phyloP scores from a whole-genome alignment of 2,113 vertebrate genomes.

The Thermophis baileyi region DNA sequence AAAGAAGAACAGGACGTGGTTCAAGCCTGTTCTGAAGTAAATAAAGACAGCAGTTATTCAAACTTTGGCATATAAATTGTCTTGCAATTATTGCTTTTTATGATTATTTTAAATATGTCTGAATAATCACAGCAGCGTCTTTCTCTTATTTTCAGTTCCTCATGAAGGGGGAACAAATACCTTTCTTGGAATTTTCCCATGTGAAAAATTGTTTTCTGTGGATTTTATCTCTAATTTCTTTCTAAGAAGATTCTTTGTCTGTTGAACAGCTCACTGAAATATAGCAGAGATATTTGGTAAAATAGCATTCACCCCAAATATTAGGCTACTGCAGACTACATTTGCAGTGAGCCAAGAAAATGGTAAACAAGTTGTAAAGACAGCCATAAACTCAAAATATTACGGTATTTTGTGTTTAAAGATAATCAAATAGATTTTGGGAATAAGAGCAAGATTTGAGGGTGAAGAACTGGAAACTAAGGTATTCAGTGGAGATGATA shows the following conservation, averaged over 20 bases:
- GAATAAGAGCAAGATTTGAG: background rate
- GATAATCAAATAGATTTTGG: background rate
- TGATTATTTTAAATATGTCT: background rate
- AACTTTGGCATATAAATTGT: background rate
- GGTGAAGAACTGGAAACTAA: background rate
- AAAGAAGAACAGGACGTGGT: background rate
- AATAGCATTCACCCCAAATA: background rate
- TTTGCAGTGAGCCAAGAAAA: background rate
- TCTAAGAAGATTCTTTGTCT: background rate
- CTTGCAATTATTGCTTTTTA: background rate
- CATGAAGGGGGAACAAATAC: background rate
- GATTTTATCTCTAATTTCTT: background rate
- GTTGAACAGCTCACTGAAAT: background rate
- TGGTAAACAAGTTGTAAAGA: background rate
- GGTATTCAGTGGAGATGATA: background rate
- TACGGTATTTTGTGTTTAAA: background rate
- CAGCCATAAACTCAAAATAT: background rate
- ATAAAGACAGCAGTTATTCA: background rate
- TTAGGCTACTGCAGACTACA: background rate
- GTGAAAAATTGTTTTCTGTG: background rate
- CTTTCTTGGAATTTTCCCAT: background rate
- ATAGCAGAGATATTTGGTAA: background rate
- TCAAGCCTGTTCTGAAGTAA: background rate
- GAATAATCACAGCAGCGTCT: background rate
- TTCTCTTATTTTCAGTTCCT: background rate